Conservation (phyloP, 2,797 vertebrate genomes). For the Sebastes flavidus region DNA sequence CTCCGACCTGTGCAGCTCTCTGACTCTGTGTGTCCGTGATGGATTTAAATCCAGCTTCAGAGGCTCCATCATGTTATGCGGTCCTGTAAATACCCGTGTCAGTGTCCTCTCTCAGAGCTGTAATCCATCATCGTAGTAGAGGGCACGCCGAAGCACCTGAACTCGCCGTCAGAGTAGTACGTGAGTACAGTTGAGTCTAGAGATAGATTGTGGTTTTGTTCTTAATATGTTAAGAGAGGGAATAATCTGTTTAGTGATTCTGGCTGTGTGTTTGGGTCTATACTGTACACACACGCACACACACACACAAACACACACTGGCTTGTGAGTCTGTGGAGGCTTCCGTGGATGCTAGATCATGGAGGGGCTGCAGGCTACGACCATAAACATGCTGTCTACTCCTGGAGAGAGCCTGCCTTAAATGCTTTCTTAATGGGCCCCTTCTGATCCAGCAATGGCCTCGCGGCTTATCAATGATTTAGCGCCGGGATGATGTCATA, state of each 20-base stretch:
- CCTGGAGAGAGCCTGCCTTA: background rate
- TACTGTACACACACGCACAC: background rate
- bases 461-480: conserved; percentile 68
- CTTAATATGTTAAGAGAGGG: background rate
- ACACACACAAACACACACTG: background rate
- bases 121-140: conserved; percentile 23
- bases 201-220: background rate
- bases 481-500: conserved; percentile 42
- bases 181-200: background rate
- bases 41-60: background rate
- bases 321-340: background rate
- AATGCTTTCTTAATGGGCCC: conserved; percentile 50
- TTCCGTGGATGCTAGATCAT: background rate
- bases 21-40: background rate
- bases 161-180: background rate
- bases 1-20: background rate
- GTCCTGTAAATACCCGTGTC: conserved; percentile 34
- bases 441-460: conserved; percentile 24
- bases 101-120: background rate
- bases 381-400: conserved; percentile 23
- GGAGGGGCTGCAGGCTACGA: background rate
- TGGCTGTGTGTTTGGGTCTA: background rate
- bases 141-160: background rate
- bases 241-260: background rate
- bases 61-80: background rate